These are phyloP conservation scores for Lacerta viridis DNA, from an alignment of 2,797 vertebrate genomes.

Conservation along the genomic window DNA sequence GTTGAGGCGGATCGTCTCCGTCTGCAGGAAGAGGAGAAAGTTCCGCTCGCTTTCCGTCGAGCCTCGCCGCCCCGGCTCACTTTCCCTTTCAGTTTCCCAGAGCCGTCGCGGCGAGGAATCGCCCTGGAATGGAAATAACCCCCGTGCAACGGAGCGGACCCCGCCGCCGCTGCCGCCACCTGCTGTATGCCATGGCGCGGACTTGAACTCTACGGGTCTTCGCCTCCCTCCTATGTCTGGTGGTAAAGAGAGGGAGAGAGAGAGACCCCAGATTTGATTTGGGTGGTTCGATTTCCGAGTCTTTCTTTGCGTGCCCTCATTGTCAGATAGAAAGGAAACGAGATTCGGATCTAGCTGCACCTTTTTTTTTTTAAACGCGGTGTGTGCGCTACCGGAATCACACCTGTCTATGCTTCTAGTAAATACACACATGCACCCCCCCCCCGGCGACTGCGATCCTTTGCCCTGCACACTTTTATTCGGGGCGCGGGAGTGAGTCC, in stretches of 20 bases:
- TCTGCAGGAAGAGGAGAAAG: too few species aligned
- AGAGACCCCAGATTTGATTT: background rate
- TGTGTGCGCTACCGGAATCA: too few species aligned
- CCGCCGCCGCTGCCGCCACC: background rate
- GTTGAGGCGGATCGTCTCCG: background rate
- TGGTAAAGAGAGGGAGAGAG: background rate
- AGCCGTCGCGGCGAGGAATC: background rate
- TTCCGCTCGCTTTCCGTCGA: background rate
- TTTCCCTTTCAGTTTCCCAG: constrained; percentile 15
- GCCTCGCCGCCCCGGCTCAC: background rate
- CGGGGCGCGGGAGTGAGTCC: too few species aligned
- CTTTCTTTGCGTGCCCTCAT: background rate
- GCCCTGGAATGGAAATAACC: background rate
- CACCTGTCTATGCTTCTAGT: too few species aligned
- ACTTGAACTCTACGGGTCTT: background rate
- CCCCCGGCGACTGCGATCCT: background rate
- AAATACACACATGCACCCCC: too few species aligned
- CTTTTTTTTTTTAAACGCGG: too few species aligned
- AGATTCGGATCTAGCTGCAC: background rate
- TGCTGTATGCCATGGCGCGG: background rate
- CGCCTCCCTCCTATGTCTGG: background rate
- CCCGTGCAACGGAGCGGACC: background rate
- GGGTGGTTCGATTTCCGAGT: background rate
- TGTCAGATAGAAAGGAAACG: background rate
- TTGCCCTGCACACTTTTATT: too few species aligned